Evolutionary conservation across 2,888 invertebrate genomes (phyloP).

Genomic region (Serripes groenlandicus): DNA sequence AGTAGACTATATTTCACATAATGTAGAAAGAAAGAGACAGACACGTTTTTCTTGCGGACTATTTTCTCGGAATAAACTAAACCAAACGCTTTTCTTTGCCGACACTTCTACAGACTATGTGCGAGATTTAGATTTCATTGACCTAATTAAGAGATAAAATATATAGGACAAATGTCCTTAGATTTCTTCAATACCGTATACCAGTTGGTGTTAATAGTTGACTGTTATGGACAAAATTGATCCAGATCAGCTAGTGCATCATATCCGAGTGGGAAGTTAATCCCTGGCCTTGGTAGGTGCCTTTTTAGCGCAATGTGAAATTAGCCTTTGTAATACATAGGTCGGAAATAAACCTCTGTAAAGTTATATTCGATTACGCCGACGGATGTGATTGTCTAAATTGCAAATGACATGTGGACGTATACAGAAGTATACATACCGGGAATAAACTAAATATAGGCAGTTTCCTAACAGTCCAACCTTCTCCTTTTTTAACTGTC

Average conservation of each 20-base stretch:
- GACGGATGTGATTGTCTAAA: not conserved
- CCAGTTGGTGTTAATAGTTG: too few species aligned
- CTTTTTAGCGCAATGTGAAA: not conserved
- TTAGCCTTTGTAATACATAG: not conserved
- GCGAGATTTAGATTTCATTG: not conserved
- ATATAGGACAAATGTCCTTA: too few species aligned
- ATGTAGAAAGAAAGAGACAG: not conserved
- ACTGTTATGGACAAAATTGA: too few species aligned
- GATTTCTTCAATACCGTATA: too few species aligned
- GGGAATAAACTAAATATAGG: slow-evolving; percentile 32
- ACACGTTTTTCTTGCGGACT: not conserved
- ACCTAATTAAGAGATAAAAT: too few species aligned
- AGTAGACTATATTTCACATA: not conserved
- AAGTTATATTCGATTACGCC: not conserved
- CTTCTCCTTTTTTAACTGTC: slow-evolving; percentile 59
- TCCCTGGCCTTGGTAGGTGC: not conserved
- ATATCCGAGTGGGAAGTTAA: not conserved
- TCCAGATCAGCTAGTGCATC: not conserved
- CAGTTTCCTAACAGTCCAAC: not conserved
- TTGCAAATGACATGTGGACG: too few species aligned
- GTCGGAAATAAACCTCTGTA: not conserved
- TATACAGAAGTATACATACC: slow-evolving; percentile 17
- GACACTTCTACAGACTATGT: not conserved
- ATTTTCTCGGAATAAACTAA: not conserved
- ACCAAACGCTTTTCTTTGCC: too few species aligned